These are phyloP conservation scores for Cheilosia grossa DNA, from an alignment of 2,888 invertebrate genomes.

Conservation along the genomic window DNA sequence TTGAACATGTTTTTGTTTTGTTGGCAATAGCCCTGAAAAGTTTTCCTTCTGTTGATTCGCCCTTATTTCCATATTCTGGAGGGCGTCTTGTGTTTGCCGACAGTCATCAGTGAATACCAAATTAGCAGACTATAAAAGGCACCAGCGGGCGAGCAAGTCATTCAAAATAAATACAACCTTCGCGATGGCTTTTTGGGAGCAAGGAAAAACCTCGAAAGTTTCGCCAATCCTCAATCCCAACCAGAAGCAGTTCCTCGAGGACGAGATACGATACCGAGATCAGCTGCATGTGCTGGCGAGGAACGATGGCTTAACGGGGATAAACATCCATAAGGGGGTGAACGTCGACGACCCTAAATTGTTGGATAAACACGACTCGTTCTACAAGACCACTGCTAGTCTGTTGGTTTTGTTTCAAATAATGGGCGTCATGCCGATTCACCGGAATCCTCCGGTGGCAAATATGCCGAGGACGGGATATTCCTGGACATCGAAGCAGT, in stretches of 20 bases:
- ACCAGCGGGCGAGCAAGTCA: background rate
- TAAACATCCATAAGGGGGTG: conserved; percentile 83
- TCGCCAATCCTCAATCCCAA: conserved; percentile 82
- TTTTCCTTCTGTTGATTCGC: conserved; percentile 7
- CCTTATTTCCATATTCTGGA: background rate
- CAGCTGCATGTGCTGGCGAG: conserved; percentile 77
- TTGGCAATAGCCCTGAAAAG: conserved; percentile 8
- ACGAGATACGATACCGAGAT: conserved; percentile 80
- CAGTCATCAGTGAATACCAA: conserved; percentile 59
- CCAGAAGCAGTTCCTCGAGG: conserved; percentile 82
- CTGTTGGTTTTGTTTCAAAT: conserved; percentile 89
- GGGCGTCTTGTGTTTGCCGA: conserved; percentile 31
- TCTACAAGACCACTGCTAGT: conserved; percentile 89
- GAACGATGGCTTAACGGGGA: conserved; percentile 77
- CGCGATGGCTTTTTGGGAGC: conserved; percentile 80
- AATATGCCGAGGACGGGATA: conserved; percentile 85
- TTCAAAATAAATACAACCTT: conserved; percentile 39
- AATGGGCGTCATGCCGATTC: conserved; percentile 90
- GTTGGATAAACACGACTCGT: conserved; percentile 88
- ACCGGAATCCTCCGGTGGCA: conserved; percentile 85
- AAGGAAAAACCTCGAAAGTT: conserved; percentile 76
- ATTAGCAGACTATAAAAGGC: conserved; percentile 53
- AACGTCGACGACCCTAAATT: conserved; percentile 84
- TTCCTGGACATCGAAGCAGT: conserved; percentile 87
- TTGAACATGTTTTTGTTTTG: conserved; percentile 1